Evolutionary conservation across 2,113 vertebrate genomes (phyloP).

Genomic region (Azemiops feae): DNA sequence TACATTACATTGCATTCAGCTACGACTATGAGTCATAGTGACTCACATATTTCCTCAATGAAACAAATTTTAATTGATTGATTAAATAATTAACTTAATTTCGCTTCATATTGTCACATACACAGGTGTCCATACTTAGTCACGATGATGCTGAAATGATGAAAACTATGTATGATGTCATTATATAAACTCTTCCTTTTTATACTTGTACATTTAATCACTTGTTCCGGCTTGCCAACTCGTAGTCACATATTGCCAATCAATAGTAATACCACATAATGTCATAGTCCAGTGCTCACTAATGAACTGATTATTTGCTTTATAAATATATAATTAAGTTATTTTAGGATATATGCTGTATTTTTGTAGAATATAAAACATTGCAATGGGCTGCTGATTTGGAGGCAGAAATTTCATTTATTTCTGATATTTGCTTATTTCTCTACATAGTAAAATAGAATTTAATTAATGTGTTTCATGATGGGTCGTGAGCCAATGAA

Average conservation of each 20-base stretch:
- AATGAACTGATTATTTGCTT: neutral
- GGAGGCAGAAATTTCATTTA: neutral
- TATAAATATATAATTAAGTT: neutral
- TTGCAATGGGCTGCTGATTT: neutral
- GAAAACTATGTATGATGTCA: neutral
- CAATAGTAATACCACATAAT: neutral
- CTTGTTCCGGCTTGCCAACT: neutral
- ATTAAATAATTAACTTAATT: neutral
- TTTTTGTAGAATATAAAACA: neutral
- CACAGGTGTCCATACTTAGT: neutral
- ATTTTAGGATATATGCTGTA: neutral
- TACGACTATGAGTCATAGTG: neutral
- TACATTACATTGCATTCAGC: neutral
- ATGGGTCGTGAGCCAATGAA: neutral
- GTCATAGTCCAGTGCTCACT: neutral
- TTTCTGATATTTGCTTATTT: neutral
- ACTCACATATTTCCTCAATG: neutral
- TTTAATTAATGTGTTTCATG: neutral
- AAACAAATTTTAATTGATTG: neutral
- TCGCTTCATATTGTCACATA: neutral
- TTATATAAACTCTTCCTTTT: neutral
- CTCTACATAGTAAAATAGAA: neutral
- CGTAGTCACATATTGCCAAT: neutral
- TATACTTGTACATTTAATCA: neutral
- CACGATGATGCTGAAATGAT: neutral